These are phyloP conservation scores for Cephalopachus bancanus DNA, from an alignment of 2,797 vertebrate species.

Conservation along the genomic window DNA sequence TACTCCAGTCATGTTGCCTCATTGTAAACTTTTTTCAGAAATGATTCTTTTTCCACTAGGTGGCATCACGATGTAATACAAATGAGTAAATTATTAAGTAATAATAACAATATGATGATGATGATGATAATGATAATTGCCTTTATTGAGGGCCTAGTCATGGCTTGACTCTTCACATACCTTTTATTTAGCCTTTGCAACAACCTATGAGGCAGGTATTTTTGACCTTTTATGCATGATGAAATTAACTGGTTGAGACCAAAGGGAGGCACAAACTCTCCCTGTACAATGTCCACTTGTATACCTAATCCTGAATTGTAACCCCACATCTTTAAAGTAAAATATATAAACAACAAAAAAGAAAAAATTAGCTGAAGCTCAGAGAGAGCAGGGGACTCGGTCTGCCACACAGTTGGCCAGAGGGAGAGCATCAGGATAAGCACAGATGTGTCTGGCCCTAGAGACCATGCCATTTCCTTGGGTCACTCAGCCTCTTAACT, in stretches of 20 bases:
- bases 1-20: not conserved
- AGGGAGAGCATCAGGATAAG: not conserved
- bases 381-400: not conserved
- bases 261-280: no score
- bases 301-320: no score
- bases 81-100: slow-evolving; percentile 17
- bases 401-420: not conserved
- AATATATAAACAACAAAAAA: no score
- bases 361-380: not conserved
- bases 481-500: not conserved
- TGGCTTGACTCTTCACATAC: not conserved
- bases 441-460: not conserved
- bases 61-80: not conserved
- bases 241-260: not conserved
- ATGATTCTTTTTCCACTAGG: slow-evolving; percentile 56
- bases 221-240: not conserved
- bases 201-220: not conserved
- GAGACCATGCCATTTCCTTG: not conserved
- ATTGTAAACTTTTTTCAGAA: slow-evolving; percentile 15
- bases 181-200: slow-evolving; percentile 20
- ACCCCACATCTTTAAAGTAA: no score
- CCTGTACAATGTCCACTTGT: no score
- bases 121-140: slow-evolving; percentile 26
- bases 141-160: not conserved
- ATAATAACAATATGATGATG: slow-evolving; percentile 30